Percentiles rank a stretch among this genome's conserved stretches.
Conservation (phyloP, 2,113 vertebrate genomes). For the Takifugu flavidus region DNA sequence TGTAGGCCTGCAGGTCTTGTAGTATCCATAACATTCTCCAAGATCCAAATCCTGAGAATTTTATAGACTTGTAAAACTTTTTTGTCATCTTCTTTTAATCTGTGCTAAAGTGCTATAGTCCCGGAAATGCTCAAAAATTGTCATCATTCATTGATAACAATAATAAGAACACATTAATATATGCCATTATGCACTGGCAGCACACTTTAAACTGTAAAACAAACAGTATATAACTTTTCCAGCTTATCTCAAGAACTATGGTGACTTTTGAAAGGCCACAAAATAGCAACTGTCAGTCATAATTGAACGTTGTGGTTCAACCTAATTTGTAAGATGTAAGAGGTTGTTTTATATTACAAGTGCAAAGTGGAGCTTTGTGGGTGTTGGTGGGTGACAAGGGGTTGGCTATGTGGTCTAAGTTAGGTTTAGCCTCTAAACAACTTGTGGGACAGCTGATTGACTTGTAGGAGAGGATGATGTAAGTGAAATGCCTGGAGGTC, state of each 20-base stretch:
- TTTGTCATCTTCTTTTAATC: too few species aligned
- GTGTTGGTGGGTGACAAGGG: conserved; percentile 38
- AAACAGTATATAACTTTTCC: not conserved
- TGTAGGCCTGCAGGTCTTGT: conserved; percentile 39
- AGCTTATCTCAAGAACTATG: not conserved
- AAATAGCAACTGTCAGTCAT: conserved; percentile 42
- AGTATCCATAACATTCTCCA: conserved; percentile 30
- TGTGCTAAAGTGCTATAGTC: too few species aligned
- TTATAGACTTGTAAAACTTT: too few species aligned
- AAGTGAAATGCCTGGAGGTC: conserved; percentile 9
- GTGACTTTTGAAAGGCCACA: conserved; percentile 31
- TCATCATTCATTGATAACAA: too few species aligned
- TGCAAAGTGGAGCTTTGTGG: conserved; percentile 23
- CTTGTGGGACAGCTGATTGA: conserved; percentile 38
- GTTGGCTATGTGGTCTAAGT: conserved; percentile 49
- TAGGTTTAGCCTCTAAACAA: conserved; percentile 44
- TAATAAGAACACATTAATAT: not conserved
- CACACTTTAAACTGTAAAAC: not conserved
- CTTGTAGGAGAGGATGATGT: conserved; percentile 16
- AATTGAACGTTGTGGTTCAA: conserved; percentile 55
- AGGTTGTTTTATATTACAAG: conserved; percentile 36
- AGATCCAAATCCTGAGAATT: conserved; percentile 35
- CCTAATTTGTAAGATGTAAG: conserved; percentile 59
- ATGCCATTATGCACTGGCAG: too few species aligned
- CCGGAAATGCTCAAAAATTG: too few species aligned